These are phyloP conservation scores for Linyphia triangularis DNA, from an alignment of 2,888 invertebrate genomes.

Conservation along the genomic window DNA sequence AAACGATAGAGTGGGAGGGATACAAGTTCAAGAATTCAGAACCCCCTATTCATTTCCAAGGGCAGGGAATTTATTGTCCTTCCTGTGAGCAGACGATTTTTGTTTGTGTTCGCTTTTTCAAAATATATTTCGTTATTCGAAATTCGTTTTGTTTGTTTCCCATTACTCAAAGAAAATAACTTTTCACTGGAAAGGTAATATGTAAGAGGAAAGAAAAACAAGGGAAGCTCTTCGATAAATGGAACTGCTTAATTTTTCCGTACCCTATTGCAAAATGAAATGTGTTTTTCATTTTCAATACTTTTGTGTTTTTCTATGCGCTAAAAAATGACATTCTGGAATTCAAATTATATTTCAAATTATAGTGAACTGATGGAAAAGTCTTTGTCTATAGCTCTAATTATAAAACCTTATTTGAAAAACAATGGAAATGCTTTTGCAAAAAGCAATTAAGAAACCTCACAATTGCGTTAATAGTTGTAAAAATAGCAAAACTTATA, in stretches of 20 bases:
- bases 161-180: background rate
- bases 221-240: background rate
- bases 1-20: constrained; percentile 40
- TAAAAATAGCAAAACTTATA: no score
- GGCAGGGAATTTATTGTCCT: constrained; percentile 12
- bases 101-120: background rate
- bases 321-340: background rate
- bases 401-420: no score
- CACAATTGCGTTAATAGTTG: no score
- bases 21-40: constrained; percentile 33
- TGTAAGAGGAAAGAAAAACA: background rate
- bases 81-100: background rate
- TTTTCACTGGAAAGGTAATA: background rate
- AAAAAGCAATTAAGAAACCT: no score
- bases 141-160: background rate
- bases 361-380: no score
- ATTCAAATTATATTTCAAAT: background rate
- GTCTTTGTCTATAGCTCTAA: no score
- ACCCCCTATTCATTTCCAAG: background rate
- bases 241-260: background rate
- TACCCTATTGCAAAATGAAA: background rate
- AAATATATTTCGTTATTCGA: background rate
- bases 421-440: no score
- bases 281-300: no score
- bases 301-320: background rate